Conservation (phyloP, 2,888 invertebrate species). For the Drosophila neoperkinsi region DNA sequence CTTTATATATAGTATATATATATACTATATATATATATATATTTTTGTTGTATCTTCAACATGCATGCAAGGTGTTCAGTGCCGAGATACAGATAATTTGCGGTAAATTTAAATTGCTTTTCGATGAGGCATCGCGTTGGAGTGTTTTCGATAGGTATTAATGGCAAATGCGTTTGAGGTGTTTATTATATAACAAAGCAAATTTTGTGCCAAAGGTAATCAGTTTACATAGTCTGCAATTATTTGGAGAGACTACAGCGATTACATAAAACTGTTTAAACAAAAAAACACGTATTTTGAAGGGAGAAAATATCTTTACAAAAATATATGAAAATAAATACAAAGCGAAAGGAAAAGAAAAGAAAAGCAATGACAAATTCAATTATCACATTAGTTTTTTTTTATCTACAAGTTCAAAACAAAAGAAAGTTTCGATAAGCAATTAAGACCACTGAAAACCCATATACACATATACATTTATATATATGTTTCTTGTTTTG, state of each 20-base stretch:
- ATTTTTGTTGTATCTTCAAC: constrained; percentile 26
- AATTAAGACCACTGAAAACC: background rate
- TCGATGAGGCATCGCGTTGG: constrained; percentile 34
- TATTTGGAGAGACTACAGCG: background rate
- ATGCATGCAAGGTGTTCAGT: constrained; percentile 52
- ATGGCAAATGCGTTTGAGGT: constrained; percentile 34
- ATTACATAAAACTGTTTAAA: constrained; percentile 11
- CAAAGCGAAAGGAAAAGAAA: background rate
- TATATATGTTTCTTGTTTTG: background rate
- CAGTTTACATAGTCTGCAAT: constrained; percentile 9
- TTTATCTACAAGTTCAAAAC: background rate
- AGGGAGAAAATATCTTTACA: background rate
- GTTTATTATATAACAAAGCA: constrained; percentile 20
- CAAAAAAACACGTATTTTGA: background rate
- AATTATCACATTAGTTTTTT: constrained; percentile 2
- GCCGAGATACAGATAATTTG: constrained; percentile 22
- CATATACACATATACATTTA: background rate
- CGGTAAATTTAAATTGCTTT: constrained; percentile 29
- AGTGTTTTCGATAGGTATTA: constrained; percentile 44
- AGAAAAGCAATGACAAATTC: constrained; percentile 2
- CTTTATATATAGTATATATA: background rate
- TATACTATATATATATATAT: background rate
- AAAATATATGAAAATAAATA: background rate
- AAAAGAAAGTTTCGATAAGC: background rate
- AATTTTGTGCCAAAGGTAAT: constrained; percentile 23